Percentiles rank a stretch among this genome's conserved stretches.
Evolutionary conservation across 2,113 vertebrate species (phyloP).

Genomic region (Syngnathus scovelli): DNA sequence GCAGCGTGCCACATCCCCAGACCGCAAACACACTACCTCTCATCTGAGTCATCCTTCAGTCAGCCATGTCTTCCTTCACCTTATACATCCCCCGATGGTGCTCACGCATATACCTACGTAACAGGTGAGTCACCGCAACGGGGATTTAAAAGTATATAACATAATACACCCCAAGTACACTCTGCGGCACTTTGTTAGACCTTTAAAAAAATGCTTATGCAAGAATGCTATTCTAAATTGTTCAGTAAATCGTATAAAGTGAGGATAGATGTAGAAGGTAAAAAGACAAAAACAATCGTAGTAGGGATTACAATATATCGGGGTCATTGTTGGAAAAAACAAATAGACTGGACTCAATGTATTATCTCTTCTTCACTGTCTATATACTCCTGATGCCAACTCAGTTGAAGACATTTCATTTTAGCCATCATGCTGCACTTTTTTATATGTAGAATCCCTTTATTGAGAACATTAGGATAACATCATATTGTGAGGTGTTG

Average conservation of each 20-base stretch:
- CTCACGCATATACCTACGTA: background rate
- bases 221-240: background rate
- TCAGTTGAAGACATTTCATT: background rate
- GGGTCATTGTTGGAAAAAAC: background rate
- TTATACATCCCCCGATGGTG: background rate
- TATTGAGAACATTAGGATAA: constrained; percentile 41
- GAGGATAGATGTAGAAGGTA: background rate
- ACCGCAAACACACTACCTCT: constrained; percentile 72
- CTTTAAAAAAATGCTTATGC: background rate
- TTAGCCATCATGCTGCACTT: background rate
- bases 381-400: background rate
- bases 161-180: background rate
- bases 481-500: constrained; percentile 54
- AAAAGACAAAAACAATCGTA: background rate
- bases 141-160: background rate
- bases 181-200: background rate
- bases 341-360: background rate
- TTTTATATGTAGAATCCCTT: constrained; percentile 36
- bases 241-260: background rate
- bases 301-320: background rate
- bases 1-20: constrained; percentile 67
- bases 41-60: constrained; percentile 47
- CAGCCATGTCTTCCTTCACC: constrained; percentile 39
- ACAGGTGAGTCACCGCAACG: background rate
- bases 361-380: background rate